Conservation (phyloP, 35 echinoderm and acorn worm species). For the Strongylocentrotus purpuratus region DNA sequence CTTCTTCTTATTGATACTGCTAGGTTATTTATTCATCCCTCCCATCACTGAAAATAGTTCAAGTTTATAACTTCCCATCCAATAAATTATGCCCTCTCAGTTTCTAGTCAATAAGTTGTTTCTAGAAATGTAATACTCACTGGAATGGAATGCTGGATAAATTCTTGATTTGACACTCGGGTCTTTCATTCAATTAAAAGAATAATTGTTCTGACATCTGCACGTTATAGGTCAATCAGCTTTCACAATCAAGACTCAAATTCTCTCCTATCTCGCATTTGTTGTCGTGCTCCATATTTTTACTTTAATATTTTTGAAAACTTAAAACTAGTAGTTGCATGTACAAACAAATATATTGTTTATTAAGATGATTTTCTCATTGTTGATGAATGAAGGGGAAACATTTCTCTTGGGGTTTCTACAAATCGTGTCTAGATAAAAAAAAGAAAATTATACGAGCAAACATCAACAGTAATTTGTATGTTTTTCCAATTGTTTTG, state of each 20-base stretch:
- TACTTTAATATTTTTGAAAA: no score
- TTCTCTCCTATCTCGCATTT: neutral
- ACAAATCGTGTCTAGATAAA: no score
- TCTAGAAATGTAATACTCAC: neutral
- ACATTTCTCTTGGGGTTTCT: no score
- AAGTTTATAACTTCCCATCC: neutral
- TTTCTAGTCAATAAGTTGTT: neutral
- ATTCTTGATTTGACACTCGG: neutral
- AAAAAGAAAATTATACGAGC: no score
- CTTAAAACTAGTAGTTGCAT: no score
- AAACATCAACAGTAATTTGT: no score
- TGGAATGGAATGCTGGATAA: neutral
- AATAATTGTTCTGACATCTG: constrained; percentile 18
- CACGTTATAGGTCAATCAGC: neutral
- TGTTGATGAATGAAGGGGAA: no score
- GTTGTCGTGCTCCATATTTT: neutral
- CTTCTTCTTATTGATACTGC: neutral
- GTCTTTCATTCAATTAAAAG: neutral
- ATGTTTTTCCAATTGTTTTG: no score
- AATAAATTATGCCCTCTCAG: neutral
- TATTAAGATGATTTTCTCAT: no score
- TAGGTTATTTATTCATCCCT: neutral
- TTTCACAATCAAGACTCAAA: neutral
- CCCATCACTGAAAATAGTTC: neutral
- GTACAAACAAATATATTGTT: no score